These are phyloP conservation scores for Acyrthosiphon pisum DNA, from an alignment of 1,140 invertebrate genomes.

Conservation along the genomic window DNA sequence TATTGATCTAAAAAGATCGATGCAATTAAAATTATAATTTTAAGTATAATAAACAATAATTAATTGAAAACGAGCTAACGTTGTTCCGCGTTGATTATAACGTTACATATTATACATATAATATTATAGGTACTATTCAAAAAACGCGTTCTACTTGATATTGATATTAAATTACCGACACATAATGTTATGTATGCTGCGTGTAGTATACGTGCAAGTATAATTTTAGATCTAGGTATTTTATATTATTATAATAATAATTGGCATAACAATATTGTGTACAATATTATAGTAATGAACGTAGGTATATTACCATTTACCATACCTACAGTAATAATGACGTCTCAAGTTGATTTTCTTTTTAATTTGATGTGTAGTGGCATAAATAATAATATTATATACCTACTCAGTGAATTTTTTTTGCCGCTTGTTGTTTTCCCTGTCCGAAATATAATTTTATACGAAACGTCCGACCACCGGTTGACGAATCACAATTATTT, in stretches of 20 bases:
- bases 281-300: no score
- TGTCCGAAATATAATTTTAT: not conserved
- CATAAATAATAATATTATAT: not conserved
- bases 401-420: not conserved
- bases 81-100: not conserved
- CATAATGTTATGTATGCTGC: not conserved
- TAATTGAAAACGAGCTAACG: constrained; percentile 5
- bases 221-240: no score
- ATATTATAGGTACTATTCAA: not conserved
- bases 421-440: not conserved
- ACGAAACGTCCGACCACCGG: not conserved
- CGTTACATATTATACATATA: not conserved
- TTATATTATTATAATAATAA: no score
- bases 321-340: not conserved
- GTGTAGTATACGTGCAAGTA: not conserved
- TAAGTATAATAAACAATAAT: constrained; percentile 18
- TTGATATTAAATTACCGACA: not conserved
- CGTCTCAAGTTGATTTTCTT: not conserved
- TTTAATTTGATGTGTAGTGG: not conserved
- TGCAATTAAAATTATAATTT: constrained; percentile 30
- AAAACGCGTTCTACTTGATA: not conserved
- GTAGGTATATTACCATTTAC: no score
- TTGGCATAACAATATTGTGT: no score
- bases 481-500: not conserved
- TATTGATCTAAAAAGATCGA: not conserved